Conservation (phyloP, 2,797 vertebrate species). For the Acanthornis magna region DNA sequence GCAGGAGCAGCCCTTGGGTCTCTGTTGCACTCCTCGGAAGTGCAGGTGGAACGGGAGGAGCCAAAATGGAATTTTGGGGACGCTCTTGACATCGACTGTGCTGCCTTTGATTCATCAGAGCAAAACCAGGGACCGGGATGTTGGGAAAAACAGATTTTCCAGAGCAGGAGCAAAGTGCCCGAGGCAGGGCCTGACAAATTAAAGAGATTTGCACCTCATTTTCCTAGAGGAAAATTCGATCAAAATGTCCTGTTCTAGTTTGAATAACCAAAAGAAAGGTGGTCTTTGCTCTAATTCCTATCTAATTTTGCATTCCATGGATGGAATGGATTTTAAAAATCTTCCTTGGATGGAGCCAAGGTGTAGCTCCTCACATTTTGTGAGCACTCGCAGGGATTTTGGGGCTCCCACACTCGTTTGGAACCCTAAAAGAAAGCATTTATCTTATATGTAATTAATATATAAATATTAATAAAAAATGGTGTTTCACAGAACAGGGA, state of each 20-base stretch:
- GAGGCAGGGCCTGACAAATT: background rate
- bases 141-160: background rate
- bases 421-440: background rate
- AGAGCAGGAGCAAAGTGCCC: background rate
- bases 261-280: background rate
- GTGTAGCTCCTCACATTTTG: background rate
- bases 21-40: too few relatives aligned
- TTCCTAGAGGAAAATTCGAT: background rate
- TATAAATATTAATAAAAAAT: too few relatives aligned
- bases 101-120: background rate
- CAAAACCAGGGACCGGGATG: background rate
- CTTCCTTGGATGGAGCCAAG: background rate
- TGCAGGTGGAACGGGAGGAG: too few relatives aligned
- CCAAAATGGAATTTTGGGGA: background rate
- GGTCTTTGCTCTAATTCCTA: background rate
- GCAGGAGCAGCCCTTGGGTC: background rate
- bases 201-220: background rate
- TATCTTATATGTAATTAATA: background rate
- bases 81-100: background rate
- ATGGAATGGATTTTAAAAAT: too few relatives aligned
- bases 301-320: background rate
- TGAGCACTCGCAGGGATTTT: background rate
- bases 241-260: background rate
- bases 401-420: background rate
- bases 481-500: background rate